These are phyloP conservation scores for Cyanoramphus novaezelandiae DNA, from an alignment of 2,113 vertebrate genomes.

Conservation along the genomic window DNA sequence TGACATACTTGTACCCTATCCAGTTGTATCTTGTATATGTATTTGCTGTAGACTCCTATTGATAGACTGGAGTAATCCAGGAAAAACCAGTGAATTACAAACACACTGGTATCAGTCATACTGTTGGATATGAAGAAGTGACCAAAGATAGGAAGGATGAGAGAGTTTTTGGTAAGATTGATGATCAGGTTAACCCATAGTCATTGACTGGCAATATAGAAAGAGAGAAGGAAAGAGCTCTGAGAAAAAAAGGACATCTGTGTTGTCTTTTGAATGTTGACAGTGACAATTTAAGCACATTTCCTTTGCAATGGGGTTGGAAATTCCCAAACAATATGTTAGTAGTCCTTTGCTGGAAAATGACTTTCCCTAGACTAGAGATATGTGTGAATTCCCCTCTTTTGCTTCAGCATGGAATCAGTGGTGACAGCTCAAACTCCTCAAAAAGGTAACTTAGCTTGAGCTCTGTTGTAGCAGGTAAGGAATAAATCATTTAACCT, in stretches of 20 bases:
- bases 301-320: neutral
- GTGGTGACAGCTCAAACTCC: neutral
- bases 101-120: neutral
- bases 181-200: neutral
- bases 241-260: neutral
- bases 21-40: neutral
- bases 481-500: neutral
- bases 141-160: neutral
- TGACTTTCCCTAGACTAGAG: neutral
- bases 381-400: neutral
- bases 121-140: neutral
- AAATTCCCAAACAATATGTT: neutral
- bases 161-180: neutral
- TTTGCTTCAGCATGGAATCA: neutral
- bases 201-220: fast-evolving
- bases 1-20: neutral
- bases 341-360: neutral
- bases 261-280: neutral
- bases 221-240: neutral
- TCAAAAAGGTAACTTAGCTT: neutral
- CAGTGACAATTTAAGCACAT: neutral
- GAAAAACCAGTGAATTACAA: neutral
- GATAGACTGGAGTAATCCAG: neutral
- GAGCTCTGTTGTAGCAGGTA: neutral
- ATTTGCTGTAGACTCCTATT: neutral